A percentile compares a stretch with the other conserved stretches of the same genome.
Conservation (phyloP, 1,140 invertebrate genomes). For the Leucophenga varia region DNA sequence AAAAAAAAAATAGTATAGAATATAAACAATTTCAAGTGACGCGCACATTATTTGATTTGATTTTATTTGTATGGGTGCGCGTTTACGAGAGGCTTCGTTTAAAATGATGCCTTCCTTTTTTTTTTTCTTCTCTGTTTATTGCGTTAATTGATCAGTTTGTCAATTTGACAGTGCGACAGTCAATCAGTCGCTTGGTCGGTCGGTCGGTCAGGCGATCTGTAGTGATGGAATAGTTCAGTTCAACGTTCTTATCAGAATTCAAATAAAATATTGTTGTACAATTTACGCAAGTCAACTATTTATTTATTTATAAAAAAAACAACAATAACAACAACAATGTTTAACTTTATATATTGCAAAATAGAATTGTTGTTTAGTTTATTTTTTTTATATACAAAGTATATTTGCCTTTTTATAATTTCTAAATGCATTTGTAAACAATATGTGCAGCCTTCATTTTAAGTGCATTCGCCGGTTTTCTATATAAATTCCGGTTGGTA, state of each 20-base stretch:
- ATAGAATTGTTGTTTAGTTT: too few species aligned
- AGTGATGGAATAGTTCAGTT: too few species aligned
- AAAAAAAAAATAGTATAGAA: constrained; percentile 6
- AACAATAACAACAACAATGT: constrained; percentile 12
- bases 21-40: constrained; percentile 22
- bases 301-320: constrained; percentile 40
- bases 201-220: too few species aligned
- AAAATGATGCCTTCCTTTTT: too few species aligned
- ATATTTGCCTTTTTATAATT: constrained; percentile 12
- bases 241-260: constrained; percentile 29
- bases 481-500: too few species aligned
- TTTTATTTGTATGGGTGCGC: too few species aligned
- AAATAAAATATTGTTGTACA: too few species aligned
- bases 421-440: constrained; percentile 5
- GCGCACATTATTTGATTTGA: constrained; percentile 34
- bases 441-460: too few species aligned
- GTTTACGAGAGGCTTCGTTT: constrained; percentile 29
- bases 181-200: constrained; percentile 1
- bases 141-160: too few species aligned
- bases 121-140: too few species aligned
- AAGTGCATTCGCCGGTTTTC: too few species aligned
- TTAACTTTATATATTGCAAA: too few species aligned
- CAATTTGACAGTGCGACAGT: constrained; percentile 9
- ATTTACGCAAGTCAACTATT: constrained; percentile 52
- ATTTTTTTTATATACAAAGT: constrained; percentile 47